phyloP scores from a whole-genome alignment of 2,888 invertebrate genomes.

The Macrosoma leucophasiata region DNA sequence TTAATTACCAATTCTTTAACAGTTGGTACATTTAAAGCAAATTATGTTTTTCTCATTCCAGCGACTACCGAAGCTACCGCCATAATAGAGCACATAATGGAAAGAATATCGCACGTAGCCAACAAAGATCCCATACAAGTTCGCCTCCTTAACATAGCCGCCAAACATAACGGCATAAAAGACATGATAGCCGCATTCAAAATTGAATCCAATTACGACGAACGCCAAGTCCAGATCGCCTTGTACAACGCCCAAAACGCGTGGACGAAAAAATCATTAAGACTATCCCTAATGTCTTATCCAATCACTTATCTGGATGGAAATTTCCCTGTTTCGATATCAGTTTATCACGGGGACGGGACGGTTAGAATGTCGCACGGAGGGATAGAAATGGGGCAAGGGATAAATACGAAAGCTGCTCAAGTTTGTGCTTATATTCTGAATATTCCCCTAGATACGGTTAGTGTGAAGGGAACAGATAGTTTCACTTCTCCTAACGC shows the following conservation, averaged over 20 bases:
- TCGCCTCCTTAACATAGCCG: conserved; percentile 66
- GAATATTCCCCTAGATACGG: conserved; percentile 77
- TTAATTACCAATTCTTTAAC: not conserved
- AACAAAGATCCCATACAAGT: conserved; percentile 77
- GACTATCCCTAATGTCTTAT: conserved; percentile 79
- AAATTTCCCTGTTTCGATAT: conserved; percentile 75
- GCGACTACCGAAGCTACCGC: conserved; percentile 76
- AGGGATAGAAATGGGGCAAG: conserved; percentile 86
- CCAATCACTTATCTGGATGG: conserved; percentile 69
- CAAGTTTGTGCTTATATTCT: conserved; percentile 82
- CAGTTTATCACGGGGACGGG: conserved; percentile 81
- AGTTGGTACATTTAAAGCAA: not conserved
- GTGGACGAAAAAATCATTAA: conserved; percentile 83
- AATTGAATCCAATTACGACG: conserved; percentile 71
- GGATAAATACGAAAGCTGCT: conserved; percentile 80
- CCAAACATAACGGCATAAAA: conserved; percentile 40
- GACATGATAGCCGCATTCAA: conserved; percentile 76
- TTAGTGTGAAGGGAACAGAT: conserved; percentile 79
- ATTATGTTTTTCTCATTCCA: conserved; percentile 26
- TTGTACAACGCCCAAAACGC: conserved; percentile 79
- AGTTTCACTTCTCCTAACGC: conserved; percentile 80
- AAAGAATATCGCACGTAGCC: conserved; percentile 74
- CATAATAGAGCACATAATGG: conserved; percentile 79
- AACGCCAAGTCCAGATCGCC: conserved; percentile 63
- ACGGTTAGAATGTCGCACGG: conserved; percentile 80